Conservation (phyloP, 2,797 vertebrate species). For the Emys orbicularis region DNA sequence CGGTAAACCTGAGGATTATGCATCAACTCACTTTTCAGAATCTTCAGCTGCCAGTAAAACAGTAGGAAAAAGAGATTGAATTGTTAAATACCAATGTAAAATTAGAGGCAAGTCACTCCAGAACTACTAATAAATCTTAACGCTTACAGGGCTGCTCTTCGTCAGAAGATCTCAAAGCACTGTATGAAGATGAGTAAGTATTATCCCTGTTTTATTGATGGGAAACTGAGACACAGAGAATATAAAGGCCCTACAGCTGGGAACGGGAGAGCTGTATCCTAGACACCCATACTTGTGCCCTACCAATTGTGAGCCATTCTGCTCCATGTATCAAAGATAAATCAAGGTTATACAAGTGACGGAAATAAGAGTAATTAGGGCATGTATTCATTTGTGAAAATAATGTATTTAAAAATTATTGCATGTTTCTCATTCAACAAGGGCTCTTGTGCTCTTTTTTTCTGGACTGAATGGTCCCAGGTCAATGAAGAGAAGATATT, state of each 20-base stretch:
- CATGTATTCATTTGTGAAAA: not conserved
- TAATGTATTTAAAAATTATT: not conserved
- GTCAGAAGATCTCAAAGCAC: not conserved
- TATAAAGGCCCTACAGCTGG: not conserved
- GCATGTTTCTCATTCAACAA: not conserved
- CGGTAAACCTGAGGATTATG: not conserved
- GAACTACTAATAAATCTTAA: fast-evolving
- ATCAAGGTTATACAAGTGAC: not conserved
- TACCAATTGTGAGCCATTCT: not conserved
- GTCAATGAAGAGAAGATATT: not conserved
- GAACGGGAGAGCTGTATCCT: not conserved
- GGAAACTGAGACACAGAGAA: not conserved
- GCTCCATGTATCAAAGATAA: not conserved
- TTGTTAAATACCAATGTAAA: not conserved
- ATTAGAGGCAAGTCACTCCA: slow-evolving; percentile 26
- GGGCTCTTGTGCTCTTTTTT: fast-evolving
- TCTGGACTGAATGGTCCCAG: not conserved
- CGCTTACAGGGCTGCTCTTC: not conserved
- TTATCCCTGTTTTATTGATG: not conserved
- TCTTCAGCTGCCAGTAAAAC: not conserved
- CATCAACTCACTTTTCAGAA: not conserved
- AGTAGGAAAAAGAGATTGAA: not conserved
- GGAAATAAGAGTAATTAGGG: not conserved
- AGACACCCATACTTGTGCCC: not conserved
- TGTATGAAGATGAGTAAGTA: not conserved